Evolutionary conservation across 2,888 invertebrate genomes (phyloP).

Genomic region (Brassicogethes aeneus): DNA sequence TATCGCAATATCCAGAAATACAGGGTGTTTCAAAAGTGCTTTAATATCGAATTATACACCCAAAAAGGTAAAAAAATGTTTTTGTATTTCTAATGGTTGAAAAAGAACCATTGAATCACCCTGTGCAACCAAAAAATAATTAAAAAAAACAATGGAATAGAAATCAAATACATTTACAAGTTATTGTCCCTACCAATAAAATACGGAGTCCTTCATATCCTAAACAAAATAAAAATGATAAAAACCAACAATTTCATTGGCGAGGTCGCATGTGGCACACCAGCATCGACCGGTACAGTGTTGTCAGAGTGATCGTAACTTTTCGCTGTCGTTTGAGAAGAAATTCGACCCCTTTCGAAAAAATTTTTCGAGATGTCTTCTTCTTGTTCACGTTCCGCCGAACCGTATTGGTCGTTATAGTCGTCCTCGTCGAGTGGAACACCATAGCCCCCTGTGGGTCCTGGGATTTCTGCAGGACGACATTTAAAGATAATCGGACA

Average conservation of each 20-base stretch:
- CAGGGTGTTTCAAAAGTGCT: too few relatives aligned
- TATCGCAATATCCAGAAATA: too few relatives aligned
- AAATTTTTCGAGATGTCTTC: conserved; percentile 43
- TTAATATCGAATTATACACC: too few relatives aligned
- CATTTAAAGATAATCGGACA: conserved; percentile 5
- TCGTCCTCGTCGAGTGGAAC: conserved; percentile 44
- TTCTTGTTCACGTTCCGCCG: conserved; percentile 61
- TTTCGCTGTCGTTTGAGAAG: neutral
- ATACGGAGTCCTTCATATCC: too few relatives aligned
- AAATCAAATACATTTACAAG: too few relatives aligned
- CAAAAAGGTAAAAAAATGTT: too few relatives aligned
- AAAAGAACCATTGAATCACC: too few relatives aligned
- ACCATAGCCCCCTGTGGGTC: conserved; percentile 52
- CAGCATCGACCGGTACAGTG: conserved; percentile 25
- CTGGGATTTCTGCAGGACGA: conserved; percentile 58
- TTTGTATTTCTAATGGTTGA: too few relatives aligned
- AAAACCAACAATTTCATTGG: neutral
- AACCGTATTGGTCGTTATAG: conserved; percentile 61
- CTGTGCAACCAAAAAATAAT: too few relatives aligned
- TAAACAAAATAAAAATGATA: conserved; percentile 4
- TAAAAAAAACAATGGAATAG: too few relatives aligned
- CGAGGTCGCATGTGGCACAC: neutral
- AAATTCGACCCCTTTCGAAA: conserved; percentile 20
- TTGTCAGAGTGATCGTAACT: conserved; percentile 20
- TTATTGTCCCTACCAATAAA: conserved; percentile 38